Evolutionary conservation across 2,797 vertebrate species (phyloP).

Genomic region (Dipus sagitta): DNA sequence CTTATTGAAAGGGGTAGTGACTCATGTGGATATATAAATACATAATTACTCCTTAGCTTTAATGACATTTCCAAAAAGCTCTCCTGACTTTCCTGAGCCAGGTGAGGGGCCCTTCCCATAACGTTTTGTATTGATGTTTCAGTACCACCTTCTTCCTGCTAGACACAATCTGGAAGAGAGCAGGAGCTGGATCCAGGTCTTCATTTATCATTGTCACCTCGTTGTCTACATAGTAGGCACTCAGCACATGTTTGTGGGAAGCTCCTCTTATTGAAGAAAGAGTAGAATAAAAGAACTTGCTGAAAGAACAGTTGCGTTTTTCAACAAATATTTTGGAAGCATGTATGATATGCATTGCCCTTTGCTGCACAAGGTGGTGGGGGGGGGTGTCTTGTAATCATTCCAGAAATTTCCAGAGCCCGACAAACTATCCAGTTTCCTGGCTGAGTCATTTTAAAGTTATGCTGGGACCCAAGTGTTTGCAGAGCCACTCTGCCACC

Average conservation of each 20-base stretch:
- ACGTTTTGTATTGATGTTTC: constrained; percentile 9
- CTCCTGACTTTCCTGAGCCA: neutral
- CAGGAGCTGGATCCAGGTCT: neutral
- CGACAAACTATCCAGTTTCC: constrained; percentile 23
- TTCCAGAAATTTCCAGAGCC: constrained; percentile 42
- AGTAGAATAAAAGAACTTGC: no score
- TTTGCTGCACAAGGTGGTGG: neutral
- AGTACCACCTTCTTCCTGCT: neutral
- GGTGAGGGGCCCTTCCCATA: neutral
- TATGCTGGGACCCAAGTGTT: constrained; percentile 36
- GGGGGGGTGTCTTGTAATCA: neutral
- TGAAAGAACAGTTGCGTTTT: neutral
- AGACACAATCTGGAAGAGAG: neutral
- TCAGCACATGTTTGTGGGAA: constrained; percentile 49
- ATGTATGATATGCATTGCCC: neutral
- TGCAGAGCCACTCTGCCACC: constrained; percentile 74
- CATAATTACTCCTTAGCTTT: constrained; percentile 50
- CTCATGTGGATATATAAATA: constrained; percentile 16
- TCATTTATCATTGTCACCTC: neutral
- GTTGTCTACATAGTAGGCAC: constrained; percentile 16
- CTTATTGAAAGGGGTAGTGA: constrained; percentile 3
- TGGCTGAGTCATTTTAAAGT: constrained; percentile 40
- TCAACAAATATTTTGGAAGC: constrained; percentile 36
- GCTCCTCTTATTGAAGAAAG: constrained; percentile 27
- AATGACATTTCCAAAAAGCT: constrained; percentile 47